These are phyloP conservation scores for Lasioglossum albipes DNA, from an alignment of 1,140 invertebrate species.

Conservation along the genomic window DNA sequence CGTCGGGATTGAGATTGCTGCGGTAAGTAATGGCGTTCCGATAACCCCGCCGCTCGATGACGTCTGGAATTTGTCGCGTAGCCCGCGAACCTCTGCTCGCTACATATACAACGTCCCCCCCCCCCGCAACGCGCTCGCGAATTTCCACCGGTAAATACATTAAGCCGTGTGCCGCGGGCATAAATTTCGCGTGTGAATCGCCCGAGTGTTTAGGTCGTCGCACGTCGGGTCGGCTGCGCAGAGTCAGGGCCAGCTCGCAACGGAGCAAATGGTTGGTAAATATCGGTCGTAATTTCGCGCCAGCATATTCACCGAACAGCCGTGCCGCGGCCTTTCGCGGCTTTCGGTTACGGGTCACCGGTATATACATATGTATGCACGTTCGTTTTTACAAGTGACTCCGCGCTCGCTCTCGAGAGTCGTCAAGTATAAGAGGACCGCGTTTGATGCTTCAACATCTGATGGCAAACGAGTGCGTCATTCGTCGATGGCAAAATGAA, in stretches of 20 bases:
- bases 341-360: neutral
- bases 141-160: neutral
- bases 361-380: too few species aligned
- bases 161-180: neutral
- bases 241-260: too few species aligned
- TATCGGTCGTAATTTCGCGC: neutral
- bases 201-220: neutral
- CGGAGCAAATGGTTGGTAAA: neutral
- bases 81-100: neutral
- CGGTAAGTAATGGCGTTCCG: neutral
- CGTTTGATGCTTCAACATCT: too few species aligned
- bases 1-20: slow-evolving; percentile 2
- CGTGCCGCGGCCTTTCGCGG: neutral
- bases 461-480: too few species aligned
- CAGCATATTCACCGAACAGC: neutral
- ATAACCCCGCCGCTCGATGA: slow-evolving; percentile 2
- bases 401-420: too few species aligned
- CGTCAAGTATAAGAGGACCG: too few species aligned
- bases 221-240: too few species aligned
- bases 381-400: too few species aligned
- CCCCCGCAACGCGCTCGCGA: neutral
- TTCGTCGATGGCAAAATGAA: too few species aligned
- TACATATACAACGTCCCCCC: neutral
- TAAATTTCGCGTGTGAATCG: slow-evolving; percentile 1
- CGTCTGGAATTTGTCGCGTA: slow-evolving; percentile 8